These are phyloP conservation scores for Vespertilio murinus DNA, from an alignment of 2,797 vertebrate species.

Conservation along the genomic window DNA sequence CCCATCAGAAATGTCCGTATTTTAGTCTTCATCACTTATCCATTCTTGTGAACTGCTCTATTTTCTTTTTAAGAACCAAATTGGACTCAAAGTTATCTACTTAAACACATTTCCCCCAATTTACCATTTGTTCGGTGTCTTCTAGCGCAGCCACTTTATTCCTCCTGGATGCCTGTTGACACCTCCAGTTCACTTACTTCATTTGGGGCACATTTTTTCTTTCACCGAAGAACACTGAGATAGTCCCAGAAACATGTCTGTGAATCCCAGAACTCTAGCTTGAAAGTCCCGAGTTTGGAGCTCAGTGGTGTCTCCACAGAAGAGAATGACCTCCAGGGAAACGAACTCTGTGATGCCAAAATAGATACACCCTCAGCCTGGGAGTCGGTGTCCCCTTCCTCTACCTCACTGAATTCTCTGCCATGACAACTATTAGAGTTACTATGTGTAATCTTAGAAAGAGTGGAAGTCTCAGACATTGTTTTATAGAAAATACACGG, in stretches of 20 bases:
- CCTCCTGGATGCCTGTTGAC: neutral
- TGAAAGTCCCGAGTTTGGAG: neutral
- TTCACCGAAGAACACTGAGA: neutral
- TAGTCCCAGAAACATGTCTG: neutral
- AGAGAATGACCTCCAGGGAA: neutral
- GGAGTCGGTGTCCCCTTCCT: neutral
- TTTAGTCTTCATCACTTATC: neutral
- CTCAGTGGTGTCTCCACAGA: neutral
- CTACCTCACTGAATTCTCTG: neutral
- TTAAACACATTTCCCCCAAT: neutral
- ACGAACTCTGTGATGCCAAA: neutral
- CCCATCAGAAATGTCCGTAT: neutral
- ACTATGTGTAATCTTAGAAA: neutral
- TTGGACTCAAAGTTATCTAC: conserved; percentile 9
- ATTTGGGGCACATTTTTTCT: neutral
- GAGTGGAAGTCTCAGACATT: neutral
- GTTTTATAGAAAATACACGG: neutral
- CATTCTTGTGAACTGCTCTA: neutral
- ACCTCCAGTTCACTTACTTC: neutral
- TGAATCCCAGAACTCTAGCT: neutral
- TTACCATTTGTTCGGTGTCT: neutral
- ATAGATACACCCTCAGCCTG: neutral
- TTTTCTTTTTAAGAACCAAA: conserved; percentile 16
- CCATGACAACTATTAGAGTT: neutral
- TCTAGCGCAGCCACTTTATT: neutral